These are phyloP conservation scores for Acleris cristana DNA, from an alignment of 2,888 invertebrate genomes.

Conservation along the genomic window DNA sequence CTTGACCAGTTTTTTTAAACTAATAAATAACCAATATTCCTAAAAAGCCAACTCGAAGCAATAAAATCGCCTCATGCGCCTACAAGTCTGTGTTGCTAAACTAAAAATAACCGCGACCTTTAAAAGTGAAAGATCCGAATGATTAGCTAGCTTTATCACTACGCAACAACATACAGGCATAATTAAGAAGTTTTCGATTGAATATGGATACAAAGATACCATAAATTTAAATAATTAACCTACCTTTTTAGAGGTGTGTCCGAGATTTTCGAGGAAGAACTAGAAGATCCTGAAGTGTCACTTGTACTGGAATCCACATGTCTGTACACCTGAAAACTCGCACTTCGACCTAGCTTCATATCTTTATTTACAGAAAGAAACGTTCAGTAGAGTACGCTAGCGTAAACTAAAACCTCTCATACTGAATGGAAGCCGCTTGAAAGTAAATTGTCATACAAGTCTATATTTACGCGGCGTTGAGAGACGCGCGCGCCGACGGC, in stretches of 20 bases:
- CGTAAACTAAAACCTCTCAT: conserved; percentile 51
- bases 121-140: conserved; percentile 17
- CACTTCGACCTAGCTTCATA: conserved; percentile 57
- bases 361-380: conserved; percentile 3
- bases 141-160: neutral
- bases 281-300: conserved; percentile 66
- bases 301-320: conserved; percentile 63
- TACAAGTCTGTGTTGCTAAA: conserved; percentile 25
- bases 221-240: conserved; percentile 32
- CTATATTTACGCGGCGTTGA: conserved; percentile 69
- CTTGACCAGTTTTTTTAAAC: no score
- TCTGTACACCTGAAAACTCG: conserved; percentile 62
- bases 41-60: neutral
- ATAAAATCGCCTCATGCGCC: neutral
- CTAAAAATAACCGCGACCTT: conserved; percentile 33
- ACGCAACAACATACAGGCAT: neutral
- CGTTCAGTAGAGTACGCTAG: conserved; percentile 39
- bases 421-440: conserved; percentile 46
- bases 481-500: conserved; percentile 46
- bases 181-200: neutral
- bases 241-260: conserved; percentile 72
- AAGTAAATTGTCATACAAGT: conserved; percentile 68
- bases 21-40: neutral
- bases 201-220: neutral
- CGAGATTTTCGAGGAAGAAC: conserved; percentile 60